Evolutionary conservation across 1,140 invertebrate genomes (phyloP), one percentile per base, ranked within the genome.

Genomic region (Brachionus manjavacas): DNA sequence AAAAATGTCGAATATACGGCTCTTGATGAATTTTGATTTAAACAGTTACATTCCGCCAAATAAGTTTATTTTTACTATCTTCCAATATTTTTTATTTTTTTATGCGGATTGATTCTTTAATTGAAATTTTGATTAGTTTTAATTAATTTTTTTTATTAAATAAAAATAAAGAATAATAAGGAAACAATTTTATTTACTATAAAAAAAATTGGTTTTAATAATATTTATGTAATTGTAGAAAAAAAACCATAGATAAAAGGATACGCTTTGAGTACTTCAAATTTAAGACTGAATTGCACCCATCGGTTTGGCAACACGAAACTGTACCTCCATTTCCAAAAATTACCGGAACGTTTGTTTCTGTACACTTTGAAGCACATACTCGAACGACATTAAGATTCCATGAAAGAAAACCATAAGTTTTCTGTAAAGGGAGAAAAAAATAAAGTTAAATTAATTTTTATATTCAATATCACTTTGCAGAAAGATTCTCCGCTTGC

Each of bases 1-100:
- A 72, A 72, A 41, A 72, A 41, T 41, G 68, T 72, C n/a, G 31
- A 72, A 20, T 72, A 72, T 41, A 72, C 68, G n/a, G 31, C 68
- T 72, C 39, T 72, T 41, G 35, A 46, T 16, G 31, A 72, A 16
- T 31, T 72, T 16, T 72, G 31, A 72, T 35, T 9, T 72, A 39
- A 16, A 39, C 25, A 68, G 31, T 72, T 14, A 39, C 68, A 72
- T 72, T 72, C 68, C 68, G 68, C 35, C 1, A 20, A 8, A 72
- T 41, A 14, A 20, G 6, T 41, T 72, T 12, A 16, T 41, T 41
- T 39, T 68, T 68, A 39, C 12, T 68, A 14, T 31, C 31, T 68
- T 31, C 31, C 66, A 31, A 35, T n/a, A 68, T 68, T 35, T 64
- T 25, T 9, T 12, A 68, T 68, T 68, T 68, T 68, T 55, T 52